Evolutionary conservation across 2,113 vertebrate species (phyloP).

Genomic region (Cavia porcellus): DNA sequence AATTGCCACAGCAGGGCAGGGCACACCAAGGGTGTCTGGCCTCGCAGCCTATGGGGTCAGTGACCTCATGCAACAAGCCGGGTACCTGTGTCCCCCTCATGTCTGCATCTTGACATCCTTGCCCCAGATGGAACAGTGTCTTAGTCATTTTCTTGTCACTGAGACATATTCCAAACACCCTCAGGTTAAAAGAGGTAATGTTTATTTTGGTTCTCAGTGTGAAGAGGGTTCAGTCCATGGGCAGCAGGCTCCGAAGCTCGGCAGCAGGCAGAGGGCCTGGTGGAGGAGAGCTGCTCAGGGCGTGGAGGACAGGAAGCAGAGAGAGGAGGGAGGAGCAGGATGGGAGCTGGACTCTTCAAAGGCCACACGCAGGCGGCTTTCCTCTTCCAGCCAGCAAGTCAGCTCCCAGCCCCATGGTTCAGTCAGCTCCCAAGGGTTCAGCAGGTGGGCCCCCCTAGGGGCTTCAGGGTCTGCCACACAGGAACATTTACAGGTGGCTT

Average conservation of each 20-base stretch:
- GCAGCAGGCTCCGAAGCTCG: not conserved
- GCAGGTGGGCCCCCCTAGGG: not conserved
- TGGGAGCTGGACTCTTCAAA: not conserved
- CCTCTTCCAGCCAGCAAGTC: not conserved
- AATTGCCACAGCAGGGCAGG: not conserved
- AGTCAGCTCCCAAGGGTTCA: not conserved
- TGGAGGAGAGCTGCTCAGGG: not conserved
- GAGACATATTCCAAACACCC: not conserved
- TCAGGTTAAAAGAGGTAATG: not conserved
- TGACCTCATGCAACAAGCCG: not conserved
- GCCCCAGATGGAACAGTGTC: not conserved
- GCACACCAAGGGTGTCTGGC: rapidly evolving
- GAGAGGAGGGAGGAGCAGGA: not conserved
- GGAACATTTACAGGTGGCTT: not conserved
- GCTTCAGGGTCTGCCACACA: not conserved
- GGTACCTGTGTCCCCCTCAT: not conserved
- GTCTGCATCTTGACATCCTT: not conserved
- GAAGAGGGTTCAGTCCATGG: not conserved
- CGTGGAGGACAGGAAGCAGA: not conserved
- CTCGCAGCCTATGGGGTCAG: not conserved
- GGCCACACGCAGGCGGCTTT: not conserved
- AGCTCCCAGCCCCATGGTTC: not conserved
- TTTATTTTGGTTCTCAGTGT: not conserved
- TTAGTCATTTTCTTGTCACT: not conserved
- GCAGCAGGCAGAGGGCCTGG: not conserved